Evolutionary conservation across 2,797 vertebrate species (phyloP), one percentile per base, ranked within the genome.

Genomic region (Galaxias olidus): DNA sequence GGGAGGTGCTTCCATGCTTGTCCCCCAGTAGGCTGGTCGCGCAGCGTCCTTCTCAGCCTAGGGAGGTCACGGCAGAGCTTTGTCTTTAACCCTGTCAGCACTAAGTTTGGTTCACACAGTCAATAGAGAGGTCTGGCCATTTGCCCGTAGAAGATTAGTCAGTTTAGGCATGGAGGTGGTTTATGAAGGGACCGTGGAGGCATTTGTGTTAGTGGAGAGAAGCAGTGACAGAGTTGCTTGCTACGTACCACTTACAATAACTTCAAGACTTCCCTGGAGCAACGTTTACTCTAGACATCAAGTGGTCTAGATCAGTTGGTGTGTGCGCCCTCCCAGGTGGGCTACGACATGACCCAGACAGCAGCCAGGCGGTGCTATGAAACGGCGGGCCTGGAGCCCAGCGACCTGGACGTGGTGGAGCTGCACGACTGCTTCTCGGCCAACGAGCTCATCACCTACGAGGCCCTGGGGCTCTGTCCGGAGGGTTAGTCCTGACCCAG

Each of bases 401-500:
- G 63, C 15, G 94, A 98, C 51, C 80, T 99, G 0, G 76, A 96
- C 1, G 96, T 99, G 67, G 93, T 99, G 0, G 98, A 99, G 84
- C 94, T 99, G 69, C 98, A 99, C 0, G 98, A 99, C 79, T 99
- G 97, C 79, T 99, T 99, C 86, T 98, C 97, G 15, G 66, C 84
- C 73, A 99, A 97, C 54, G 98, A 99, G 80, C 91, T 98, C 13
- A 89, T 99, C 81, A 98, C 95, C 0, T 99, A 99, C 0, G 98
- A 99, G 89, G 97, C 96, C 10, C 76, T 99, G 66, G 96, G 96
- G 9, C 90, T 99, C 57, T 99, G 98, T 86, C 86, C 93, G 59
- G 93, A 95, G 90, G 96, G 98, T 98, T 87, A 87, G 66, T 64
- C 13, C 45, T 41, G 6, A 7, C 6, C 19, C 30, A 30, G 6